Evolutionary conservation across 2,113 vertebrate genomes (phyloP), one percentile per base, ranked within the genome.

Genomic region (Microcebus murinus): DNA sequence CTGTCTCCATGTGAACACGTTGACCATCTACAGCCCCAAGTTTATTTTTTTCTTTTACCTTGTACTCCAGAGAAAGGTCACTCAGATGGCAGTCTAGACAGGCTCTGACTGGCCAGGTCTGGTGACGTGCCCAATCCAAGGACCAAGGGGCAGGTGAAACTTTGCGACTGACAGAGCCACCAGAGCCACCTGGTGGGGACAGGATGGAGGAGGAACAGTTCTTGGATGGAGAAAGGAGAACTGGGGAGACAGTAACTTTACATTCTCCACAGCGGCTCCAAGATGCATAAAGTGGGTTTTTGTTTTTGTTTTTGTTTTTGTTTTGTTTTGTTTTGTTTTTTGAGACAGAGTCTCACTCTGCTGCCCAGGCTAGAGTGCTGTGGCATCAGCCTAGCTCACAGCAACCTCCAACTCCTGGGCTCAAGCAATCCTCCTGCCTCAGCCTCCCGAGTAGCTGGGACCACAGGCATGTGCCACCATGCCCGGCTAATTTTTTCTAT

Each of bases 201-300:
- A 14, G 65, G 20, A 11, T 23, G 29, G 15, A 21, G 13, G 9
- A 55, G 18, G 18, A 36, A 8, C 4, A 25, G 57, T 50, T 83
- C 42, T 67, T 34, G 14, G 6, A 52, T 7, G 10, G 36, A 70
- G 13, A 67, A 87, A 45, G 67, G n/a, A 73, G 55, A 21, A 23
- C 0, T 34, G 3, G 3, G 57, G 12, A 55, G 7, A 63, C 1
- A 50, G 31, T 2, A 42, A 17, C 63, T 42, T 12, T 27, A 3
- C 7, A 23, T 67, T 61, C n/a, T 85, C 45, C 14, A 1, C 7
- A 21, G 15, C 4, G 27, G 61, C 23, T 80, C 70, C 31, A 4
- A 17, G 52, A 71, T 34, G 39, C 73, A 31, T 39, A 65, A 18
- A 68, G 39, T 9, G 27, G 27, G 34, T 13, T 61, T 18, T 68